These are phyloP conservation scores for Irena cyanogastra DNA, from an alignment of 2,113 vertebrate genomes.

Conservation along the genomic window DNA sequence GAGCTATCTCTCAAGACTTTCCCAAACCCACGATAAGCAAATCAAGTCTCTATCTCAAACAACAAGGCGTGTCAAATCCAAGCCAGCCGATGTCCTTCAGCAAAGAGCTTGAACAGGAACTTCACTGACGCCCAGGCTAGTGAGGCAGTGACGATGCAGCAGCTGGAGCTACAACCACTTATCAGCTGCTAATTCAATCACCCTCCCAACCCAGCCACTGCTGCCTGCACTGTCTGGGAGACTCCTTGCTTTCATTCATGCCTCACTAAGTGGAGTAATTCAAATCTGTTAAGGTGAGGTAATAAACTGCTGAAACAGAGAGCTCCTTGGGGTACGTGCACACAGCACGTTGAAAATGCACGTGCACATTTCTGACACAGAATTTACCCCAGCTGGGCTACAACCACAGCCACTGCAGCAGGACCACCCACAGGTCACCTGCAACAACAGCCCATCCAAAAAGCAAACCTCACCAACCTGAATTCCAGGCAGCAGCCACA, in stretches of 20 bases:
- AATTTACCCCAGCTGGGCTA: neutral
- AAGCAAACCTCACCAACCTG: neutral
- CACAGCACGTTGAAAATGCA: neutral
- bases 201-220: neutral
- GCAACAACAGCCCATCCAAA: neutral
- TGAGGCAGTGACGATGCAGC: neutral
- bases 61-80: neutral
- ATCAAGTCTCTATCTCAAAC: neutral
- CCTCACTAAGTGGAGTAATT: constrained; percentile 34
- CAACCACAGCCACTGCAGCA: neutral
- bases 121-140: fast-evolving
- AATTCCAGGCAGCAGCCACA: neutral
- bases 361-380: neutral
- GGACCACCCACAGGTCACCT: neutral
- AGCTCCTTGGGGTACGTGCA: neutral
- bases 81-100: neutral
- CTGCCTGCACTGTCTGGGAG: neutral
- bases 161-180: neutral
- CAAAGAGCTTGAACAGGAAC: neutral
- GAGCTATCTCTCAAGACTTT: neutral
- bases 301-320: constrained; percentile 30
- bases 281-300: constrained; percentile 6
- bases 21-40: neutral
- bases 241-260: neutral
- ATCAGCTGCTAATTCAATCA: constrained; percentile 15